Evolutionary conservation across 2,113 vertebrate species (phyloP).

Genomic region (Telmatochromis brachygnathus): DNA sequence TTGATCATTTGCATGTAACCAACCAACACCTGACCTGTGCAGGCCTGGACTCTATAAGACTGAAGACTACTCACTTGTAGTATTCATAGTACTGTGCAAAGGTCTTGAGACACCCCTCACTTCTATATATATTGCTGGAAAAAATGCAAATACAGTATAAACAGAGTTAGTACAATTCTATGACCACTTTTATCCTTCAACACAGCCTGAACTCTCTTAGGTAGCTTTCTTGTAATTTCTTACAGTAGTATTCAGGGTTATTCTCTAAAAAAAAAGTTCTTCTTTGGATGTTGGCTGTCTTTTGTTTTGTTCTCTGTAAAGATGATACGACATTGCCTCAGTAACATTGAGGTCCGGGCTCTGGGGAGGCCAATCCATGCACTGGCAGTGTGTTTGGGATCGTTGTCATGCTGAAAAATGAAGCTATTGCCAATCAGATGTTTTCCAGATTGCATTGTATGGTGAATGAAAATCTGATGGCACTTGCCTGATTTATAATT

Average conservation of each 20-base stretch:
- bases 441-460: background rate
- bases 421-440: background rate
- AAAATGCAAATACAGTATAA: background rate
- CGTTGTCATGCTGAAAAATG: background rate
- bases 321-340: background rate
- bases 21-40: background rate
- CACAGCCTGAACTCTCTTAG: background rate
- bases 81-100: background rate
- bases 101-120: background rate
- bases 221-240: background rate
- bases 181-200: background rate
- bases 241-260: background rate
- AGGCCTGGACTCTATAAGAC: background rate
- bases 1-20: background rate
- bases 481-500: background rate
- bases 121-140: background rate
- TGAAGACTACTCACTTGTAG: background rate
- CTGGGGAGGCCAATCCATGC: background rate
- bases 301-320: background rate
- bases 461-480: background rate
- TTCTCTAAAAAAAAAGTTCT: background rate
- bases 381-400: background rate
- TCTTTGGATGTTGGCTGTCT: background rate
- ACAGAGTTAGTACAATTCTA: background rate
- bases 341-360: background rate